Base-by-base conservation (phyloP, 2,888 invertebrate species). In the Vesta saturnalis region DNA sequence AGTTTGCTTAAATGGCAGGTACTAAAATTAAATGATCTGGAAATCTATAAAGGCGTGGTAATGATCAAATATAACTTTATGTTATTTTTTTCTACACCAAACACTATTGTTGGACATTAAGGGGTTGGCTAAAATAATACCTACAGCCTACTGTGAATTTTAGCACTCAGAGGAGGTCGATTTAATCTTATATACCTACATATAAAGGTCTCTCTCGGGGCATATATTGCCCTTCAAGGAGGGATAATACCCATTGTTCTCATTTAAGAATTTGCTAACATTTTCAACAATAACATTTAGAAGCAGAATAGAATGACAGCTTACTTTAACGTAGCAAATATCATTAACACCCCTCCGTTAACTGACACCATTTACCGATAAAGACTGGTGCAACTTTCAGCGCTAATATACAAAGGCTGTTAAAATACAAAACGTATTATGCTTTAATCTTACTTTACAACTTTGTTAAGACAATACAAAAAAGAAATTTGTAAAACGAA, bases 111-210 rank as follows among this genome's bases (percentile, higher is more conserved):
- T 12, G 19, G n/a, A 52, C 19, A 52, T 52, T 52, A 52, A 21
- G 52, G 52, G 39, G 52, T 18, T 52, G 52, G 21, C 22, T 52
- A 52, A 52, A 52, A 52, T 52, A 52, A 52, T 52, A 52, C 52
- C 19, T 21, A 4, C 18, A n/a, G 19, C n/a, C 19, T 12, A 19
- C 19, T 19, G 19, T 19, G 52, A 52, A 19, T 52, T 52, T 52
- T 52, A 52, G 52, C 52, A 18, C 52, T 52, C 19, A 21, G 21
- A 52, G 19, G 52, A 52, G 52, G 18, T 21, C 19, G 52, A 52
- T 52, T 52, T 52, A 52, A 52, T 52, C 52, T 52, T 52, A 52
- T 52, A 52, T 19, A 52, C 52, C 52, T 52, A 52, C 52, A n/a
- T 21, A 52, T 21, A 52, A 52, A 49, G n/a, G 19, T 19, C 19